These are phyloP conservation scores for Manis pentadactyla DNA, from an alignment of 2,797 vertebrate genomes.

Conservation along the genomic window DNA sequence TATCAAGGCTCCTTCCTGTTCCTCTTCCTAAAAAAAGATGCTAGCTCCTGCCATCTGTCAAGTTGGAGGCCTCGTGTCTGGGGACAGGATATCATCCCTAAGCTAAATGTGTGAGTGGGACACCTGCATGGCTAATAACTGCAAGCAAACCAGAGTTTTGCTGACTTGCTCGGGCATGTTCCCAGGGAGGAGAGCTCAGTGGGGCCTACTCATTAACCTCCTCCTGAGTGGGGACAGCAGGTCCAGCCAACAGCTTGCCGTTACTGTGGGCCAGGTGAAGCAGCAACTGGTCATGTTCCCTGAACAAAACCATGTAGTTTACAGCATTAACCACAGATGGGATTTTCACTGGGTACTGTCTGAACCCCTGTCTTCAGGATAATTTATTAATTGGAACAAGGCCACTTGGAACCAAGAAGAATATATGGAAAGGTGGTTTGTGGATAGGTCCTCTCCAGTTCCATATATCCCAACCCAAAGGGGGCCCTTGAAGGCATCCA, in stretches of 20 bases:
- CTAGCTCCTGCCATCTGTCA: background rate
- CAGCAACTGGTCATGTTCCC: background rate
- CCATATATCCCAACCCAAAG: background rate
- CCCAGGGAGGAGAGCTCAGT: background rate
- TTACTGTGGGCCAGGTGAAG: background rate
- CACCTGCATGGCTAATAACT: background rate
- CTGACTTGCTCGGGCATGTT: background rate
- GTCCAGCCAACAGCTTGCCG: background rate
- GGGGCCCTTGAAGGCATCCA: background rate
- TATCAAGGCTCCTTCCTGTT: background rate
- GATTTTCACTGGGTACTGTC: background rate
- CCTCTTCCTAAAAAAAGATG: background rate
- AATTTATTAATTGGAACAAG: background rate
- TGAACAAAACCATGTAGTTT: background rate
- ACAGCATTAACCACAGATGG: background rate
- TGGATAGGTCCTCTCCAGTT: background rate
- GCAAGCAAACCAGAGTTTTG: background rate
- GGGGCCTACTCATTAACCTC: background rate
- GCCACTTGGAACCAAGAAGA: background rate
- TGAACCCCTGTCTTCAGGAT: background rate
- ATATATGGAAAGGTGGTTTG: background rate
- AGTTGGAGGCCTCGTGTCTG: background rate
- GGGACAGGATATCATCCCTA: background rate
- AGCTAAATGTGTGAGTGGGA: background rate
- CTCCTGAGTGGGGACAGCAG: background rate